Conservation (phyloP, 2,113 vertebrate genomes). For the Crotalus viridis region DNA sequence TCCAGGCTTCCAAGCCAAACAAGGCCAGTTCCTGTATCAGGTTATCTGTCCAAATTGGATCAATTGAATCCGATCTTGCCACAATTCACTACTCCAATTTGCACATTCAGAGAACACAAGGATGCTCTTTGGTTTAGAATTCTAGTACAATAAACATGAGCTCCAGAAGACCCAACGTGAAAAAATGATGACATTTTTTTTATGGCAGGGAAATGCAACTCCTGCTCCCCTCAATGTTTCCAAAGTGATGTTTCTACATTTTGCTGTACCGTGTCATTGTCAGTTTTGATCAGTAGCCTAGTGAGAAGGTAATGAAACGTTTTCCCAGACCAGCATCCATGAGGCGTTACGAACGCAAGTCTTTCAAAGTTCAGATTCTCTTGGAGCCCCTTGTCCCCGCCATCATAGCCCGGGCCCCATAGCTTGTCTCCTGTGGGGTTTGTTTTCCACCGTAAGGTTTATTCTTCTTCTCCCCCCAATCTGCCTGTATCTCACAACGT, state of each 20-base stretch:
- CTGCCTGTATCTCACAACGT: background rate
- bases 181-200: background rate
- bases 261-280: background rate
- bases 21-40: background rate
- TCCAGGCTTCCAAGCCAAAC: background rate
- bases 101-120: background rate
- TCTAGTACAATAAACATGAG: background rate
- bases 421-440: background rate
- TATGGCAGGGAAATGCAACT: background rate
- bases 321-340: background rate
- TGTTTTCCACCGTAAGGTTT: background rate
- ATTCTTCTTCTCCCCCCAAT: background rate
- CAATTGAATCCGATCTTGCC: background rate
- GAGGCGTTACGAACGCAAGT: background rate
- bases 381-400: background rate
- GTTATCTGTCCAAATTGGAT: background rate
- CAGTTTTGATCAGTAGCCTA: background rate
- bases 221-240: background rate
- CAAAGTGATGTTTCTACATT: background rate
- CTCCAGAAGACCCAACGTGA: background rate
- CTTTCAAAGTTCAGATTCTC: background rate
- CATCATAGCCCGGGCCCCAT: background rate
- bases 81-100: background rate
- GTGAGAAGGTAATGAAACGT: background rate
- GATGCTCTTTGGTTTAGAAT: background rate